Evolutionary conservation across 2,113 vertebrate species (phyloP), one percentile per base, ranked within the genome.

Genomic region (Microcebus murinus): DNA sequence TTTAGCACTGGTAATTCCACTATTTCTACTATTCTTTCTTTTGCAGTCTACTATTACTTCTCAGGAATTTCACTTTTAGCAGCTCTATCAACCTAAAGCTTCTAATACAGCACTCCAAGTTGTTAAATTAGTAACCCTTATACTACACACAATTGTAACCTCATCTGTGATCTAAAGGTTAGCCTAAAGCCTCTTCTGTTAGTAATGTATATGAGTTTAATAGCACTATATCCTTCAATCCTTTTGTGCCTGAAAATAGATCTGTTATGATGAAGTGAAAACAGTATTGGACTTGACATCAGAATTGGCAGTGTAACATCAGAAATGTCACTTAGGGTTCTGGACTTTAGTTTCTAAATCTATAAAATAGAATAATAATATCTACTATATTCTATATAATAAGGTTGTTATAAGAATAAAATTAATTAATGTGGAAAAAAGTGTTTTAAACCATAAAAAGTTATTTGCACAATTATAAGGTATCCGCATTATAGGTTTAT

Each of bases 141-240:
- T 14, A 61, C 50, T 82, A 84, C 34, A 96, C 4, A 86, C 2
- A 89, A 79, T 96, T 74, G 8, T 87, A 96, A 96, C 42, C 29
- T 21, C 48, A 94, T 70, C 39, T 93, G 29, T 86, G 39, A 81
- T 25, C 27, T 95, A 70, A 55, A 18, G 18, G 21, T 36, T 70
- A 85, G 29, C 11, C 84, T 2, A 25, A 79, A 63, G 52, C 4
- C 48, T 67, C 67, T 81, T 84, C 42, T 93, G 55, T n/a, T 80
- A 88, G 57, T 80, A 59, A 88, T 71, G 34, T 94, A 81, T 23
- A 77, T 15, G 5, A 59, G 12, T 57, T 82, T 79, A 95, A 79
- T 42, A 17, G 29, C 29, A 95, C 4, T 36, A 1, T 76, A 83
- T 96, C 91, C 31, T n/a, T 91, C 10, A 95, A n/a, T 29, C 4